Conservation (phyloP, 2,113 vertebrate genomes). For the Calyptomena viridis region DNA sequence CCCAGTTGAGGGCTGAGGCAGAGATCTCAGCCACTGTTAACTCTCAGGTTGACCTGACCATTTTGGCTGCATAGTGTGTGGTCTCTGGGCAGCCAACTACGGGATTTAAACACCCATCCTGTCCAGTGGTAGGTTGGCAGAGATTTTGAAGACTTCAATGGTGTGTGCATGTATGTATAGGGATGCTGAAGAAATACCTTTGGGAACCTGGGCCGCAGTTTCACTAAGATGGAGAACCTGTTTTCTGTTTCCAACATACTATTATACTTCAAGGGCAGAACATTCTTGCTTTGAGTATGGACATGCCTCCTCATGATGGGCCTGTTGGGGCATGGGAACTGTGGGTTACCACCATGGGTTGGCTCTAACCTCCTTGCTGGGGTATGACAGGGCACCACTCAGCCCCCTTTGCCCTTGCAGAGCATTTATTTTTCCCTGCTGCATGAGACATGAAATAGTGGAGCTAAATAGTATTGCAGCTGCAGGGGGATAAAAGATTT, state of each 20-base stretch:
- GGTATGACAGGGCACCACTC: neutral
- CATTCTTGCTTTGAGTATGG: neutral
- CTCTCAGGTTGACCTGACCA: neutral
- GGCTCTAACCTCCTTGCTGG: neutral
- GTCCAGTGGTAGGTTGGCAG: neutral
- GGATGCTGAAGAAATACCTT: neutral
- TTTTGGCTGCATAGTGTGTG: neutral
- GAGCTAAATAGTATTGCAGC: neutral
- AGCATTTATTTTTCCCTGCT: neutral
- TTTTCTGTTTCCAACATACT: neutral
- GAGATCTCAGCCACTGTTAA: neutral
- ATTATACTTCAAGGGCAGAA: neutral
- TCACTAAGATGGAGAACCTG: neutral
- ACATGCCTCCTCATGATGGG: accelerated
- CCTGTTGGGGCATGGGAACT: neutral
- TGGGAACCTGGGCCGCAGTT: neutral
- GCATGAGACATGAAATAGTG: neutral
- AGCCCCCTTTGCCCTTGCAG: neutral
- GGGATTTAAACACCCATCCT: neutral
- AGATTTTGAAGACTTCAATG: neutral
- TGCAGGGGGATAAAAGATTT: neutral
- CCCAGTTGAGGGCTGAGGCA: neutral
- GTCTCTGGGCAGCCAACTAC: neutral
- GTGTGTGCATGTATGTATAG: too few relatives aligned
- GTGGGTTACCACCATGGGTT: neutral